Conservation (phyloP, 2,888 invertebrate genomes). For the Entomobrya proxima region DNA sequence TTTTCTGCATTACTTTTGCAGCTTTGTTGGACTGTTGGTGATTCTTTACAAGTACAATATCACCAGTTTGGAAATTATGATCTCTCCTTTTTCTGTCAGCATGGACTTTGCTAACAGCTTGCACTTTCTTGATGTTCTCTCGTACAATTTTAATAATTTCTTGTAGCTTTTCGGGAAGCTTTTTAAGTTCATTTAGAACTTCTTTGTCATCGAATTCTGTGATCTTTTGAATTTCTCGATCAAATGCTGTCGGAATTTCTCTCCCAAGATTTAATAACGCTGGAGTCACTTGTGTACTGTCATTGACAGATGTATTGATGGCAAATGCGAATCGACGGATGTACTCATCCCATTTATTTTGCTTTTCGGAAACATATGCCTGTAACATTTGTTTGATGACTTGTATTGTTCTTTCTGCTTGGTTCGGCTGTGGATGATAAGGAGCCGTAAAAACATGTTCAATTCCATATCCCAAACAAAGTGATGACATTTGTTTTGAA, state of each 20-base stretch:
- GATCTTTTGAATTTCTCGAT: neutral
- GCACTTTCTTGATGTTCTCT: neutral
- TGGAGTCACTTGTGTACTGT: neutral
- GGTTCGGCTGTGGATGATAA: too few species aligned
- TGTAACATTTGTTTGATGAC: constrained; percentile 51
- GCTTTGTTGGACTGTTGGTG: constrained; percentile 15
- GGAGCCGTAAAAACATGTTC: constrained; percentile 27
- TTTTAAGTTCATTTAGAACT: neutral
- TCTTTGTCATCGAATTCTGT: neutral
- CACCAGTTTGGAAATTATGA: neutral
- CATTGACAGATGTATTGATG: neutral
- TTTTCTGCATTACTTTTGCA: neutral
- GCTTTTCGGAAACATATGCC: neutral
- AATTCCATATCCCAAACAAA: constrained; percentile 60
- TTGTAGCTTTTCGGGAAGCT: neutral
- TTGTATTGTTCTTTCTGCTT: constrained; percentile 55
- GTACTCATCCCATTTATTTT: neutral
- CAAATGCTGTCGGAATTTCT: neutral
- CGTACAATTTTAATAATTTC: neutral
- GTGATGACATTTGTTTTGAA: constrained; percentile 38
- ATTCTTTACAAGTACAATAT: neutral
- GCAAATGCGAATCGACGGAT: neutral
- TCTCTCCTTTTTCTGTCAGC: neutral
- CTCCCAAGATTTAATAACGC: neutral
- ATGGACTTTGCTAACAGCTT: neutral